Percentiles rank a stretch among this genome's conserved stretches.
These are phyloP conservation scores for Cryptoblepharus egeriae DNA, from an alignment of 2,797 vertebrate genomes.

Conservation along the genomic window DNA sequence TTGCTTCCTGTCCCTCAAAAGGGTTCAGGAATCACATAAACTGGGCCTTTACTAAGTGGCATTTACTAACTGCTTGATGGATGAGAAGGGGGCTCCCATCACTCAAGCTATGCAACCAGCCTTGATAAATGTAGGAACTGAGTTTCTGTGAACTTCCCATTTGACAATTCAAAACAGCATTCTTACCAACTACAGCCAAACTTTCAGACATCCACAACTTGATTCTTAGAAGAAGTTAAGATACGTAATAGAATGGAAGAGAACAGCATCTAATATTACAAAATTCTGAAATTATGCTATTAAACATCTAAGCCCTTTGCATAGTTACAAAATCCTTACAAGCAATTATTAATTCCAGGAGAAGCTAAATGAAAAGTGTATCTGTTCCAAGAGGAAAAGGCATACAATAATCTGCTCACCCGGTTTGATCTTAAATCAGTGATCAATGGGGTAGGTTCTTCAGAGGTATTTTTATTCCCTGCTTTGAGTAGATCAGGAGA, in stretches of 20 bases:
- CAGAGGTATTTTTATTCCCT: conserved; percentile 83
- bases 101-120: not conserved
- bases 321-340: not conserved
- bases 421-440: conserved; percentile 83
- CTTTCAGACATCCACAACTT: not conserved
- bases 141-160: not conserved
- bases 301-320: not conserved
- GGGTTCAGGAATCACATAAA: not conserved
- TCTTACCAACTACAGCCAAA: not conserved
- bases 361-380: not conserved
- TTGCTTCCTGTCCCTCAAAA: not conserved
- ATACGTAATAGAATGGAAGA: not conserved
- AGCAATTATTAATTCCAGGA: not conserved
- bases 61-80: not conserved
- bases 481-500: conserved; percentile 88
- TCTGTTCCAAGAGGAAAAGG: not conserved
- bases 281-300: not conserved
- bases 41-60: not conserved
- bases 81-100: not conserved
- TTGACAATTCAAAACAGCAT: not conserved
- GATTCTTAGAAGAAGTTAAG: not conserved
- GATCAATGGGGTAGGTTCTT: conserved; percentile 77
- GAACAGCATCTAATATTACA: accelerated
- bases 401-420: conserved; percentile 77
- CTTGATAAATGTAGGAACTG: not conserved